Base-by-base conservation (phyloP, 2,797 vertebrate genomes). In the Podarcis siculus region DNA sequence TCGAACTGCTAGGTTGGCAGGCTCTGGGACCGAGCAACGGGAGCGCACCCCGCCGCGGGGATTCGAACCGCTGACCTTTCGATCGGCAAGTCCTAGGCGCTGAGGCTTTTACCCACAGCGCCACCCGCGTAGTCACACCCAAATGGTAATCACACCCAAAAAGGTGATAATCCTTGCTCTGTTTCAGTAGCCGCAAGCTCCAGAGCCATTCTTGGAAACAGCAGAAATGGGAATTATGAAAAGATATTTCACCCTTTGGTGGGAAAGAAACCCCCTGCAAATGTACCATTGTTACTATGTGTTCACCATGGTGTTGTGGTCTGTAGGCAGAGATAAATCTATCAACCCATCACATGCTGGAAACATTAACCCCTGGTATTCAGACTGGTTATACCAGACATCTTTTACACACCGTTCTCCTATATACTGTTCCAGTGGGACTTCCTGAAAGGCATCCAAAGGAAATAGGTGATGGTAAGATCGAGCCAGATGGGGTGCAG, bases 391-490 rank as follows among this genome's bases (percentile, higher is more conserved):
- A 72, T 37, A 55, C 45, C 27, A 87, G 87, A 37, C 9, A 83
- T 0, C 1, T 89, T 82, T n/a, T 87, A 81, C 89, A 55, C 96
- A 99, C 98, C 98, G 97, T 90, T 98, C 97, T 82, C 96, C 97
- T 49, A 95, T 93, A 88, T 96, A 95, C 49, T 98, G 96, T 89
- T 97, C 97, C 27, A 98, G 69, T 0, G 97, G 86, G 79, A 93
- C 92, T 96, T 99, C 99, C 94, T 95, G 95, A 92, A 99, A 99
- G 49, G 96, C 95, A 92, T 98, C 97, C 92, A 99, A 97, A 86
- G 99, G 99, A 95, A 99, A 99, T 35, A 99, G 97, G 89, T 99
- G 99, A 91, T 99, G 99, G 86, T 99, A 99, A 83, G 99, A 99
- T n/a, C 99, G 96, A 90, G 99, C 99, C 81, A 99, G 95, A 86